phyloP scores from a whole-genome alignment of 2,888 invertebrate species.

The Siphonodentalium dalli region DNA sequence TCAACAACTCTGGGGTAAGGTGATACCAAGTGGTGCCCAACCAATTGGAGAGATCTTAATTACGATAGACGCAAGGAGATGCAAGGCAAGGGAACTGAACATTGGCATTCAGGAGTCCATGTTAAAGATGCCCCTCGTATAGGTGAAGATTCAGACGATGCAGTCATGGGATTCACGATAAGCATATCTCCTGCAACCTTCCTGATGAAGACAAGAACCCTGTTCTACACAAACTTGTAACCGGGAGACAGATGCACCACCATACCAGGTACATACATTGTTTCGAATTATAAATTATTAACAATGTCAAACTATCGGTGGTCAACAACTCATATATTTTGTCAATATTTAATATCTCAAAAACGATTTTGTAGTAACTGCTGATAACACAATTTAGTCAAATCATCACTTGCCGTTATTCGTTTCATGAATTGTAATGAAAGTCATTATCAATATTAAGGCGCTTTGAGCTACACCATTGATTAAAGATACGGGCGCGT shows the following conservation, averaged over 20 bases:
- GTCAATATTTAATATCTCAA: too few species aligned
- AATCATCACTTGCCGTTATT: too few species aligned
- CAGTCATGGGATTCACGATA: slow-evolving; percentile 4
- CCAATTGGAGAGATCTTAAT: slow-evolving; percentile 9
- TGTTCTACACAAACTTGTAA: slow-evolving; percentile 6
- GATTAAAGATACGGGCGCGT: too few species aligned
- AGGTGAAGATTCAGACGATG: not conserved
- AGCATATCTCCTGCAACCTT: slow-evolving; percentile 13
- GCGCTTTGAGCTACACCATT: too few species aligned
- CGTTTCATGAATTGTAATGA: too few species aligned
- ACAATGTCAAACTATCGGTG: too few species aligned
- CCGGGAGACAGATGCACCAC: slow-evolving; percentile 10
- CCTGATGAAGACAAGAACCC: slow-evolving; percentile 14
- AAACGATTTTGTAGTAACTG: too few species aligned
- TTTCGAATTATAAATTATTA: too few species aligned
- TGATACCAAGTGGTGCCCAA: slow-evolving; percentile 9
- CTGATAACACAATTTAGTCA: too few species aligned
- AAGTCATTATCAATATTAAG: too few species aligned
- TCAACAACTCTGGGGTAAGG: slow-evolving; percentile 11
- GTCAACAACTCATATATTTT: too few species aligned
- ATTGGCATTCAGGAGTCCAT: not conserved
- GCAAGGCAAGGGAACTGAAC: slow-evolving; percentile 2
- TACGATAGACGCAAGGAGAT: slow-evolving; percentile 3
- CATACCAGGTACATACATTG: too few species aligned
- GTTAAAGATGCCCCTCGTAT: slow-evolving; percentile 4